Evolutionary conservation across 2,888 invertebrate genomes (phyloP).

Genomic region (Hesperia comma): DNA sequence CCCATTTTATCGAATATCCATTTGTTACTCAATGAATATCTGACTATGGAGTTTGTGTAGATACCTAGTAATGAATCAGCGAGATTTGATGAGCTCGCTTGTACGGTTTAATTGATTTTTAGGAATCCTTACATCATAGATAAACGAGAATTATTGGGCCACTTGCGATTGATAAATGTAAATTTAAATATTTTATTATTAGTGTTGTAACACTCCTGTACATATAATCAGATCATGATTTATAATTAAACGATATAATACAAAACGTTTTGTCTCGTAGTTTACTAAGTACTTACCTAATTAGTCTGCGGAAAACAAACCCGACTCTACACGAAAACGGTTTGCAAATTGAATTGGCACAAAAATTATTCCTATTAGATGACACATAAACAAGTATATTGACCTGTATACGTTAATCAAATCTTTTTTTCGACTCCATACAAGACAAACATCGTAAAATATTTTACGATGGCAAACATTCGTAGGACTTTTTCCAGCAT

Average conservation of each 20-base stretch:
- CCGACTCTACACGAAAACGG: too few relatives aligned
- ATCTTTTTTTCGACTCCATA: not conserved
- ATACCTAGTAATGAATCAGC: slow-evolving; percentile 40
- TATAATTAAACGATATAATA: too few relatives aligned
- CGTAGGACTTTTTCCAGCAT: not conserved
- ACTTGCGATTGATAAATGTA: too few relatives aligned
- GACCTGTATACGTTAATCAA: slow-evolving; percentile 16
- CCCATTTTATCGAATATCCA: slow-evolving; percentile 71
- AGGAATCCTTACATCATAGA: not conserved
- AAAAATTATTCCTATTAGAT: too few relatives aligned
- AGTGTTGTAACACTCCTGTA: too few relatives aligned
- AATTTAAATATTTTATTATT: too few relatives aligned
- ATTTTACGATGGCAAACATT: not conserved
- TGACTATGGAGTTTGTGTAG: slow-evolving; percentile 25
- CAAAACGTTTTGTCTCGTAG: too few relatives aligned
- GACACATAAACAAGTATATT: slow-evolving; percentile 14
- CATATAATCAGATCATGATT: too few relatives aligned
- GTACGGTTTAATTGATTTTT: slow-evolving; percentile 37
- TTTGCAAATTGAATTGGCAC: too few relatives aligned
- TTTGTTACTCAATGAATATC: slow-evolving; percentile 49
- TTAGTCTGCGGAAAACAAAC: too few relatives aligned
- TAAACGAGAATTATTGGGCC: not conserved
- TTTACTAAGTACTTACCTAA: too few relatives aligned
- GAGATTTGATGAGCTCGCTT: slow-evolving; percentile 38
- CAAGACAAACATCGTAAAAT: slow-evolving; percentile 21